Base-by-base conservation (phyloP, 2,113 vertebrate genomes). In the Siniperca chuatsi region DNA sequence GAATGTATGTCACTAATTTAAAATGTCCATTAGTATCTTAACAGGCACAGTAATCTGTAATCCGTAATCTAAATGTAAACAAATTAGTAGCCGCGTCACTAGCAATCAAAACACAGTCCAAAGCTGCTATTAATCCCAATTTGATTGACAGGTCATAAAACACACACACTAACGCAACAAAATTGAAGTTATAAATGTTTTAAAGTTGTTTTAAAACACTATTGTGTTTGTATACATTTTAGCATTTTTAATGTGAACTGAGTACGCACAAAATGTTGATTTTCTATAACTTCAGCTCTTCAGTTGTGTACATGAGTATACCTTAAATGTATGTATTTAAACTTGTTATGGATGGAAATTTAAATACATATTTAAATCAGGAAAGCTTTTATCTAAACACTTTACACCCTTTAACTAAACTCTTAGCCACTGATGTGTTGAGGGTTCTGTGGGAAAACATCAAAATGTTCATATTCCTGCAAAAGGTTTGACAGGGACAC, bases 1-100 rank as follows among this genome's bases (percentile, higher is more conserved):
- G 98, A 95, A 94, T 95, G 98, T 94, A 93, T 0, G 93, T 89
- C 40, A 21, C 37, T 33, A 1, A 12, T 16, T 52, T 50, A 20
- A 25, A 2, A 37, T 66, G 16, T 66, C 33, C 1, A 15, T 33
- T 8, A 0, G 15, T 61, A 2, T 20, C 2, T 54, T 40, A 64
- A 4, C 46, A 57, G 13, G 15, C 33, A 12, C 10, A 29, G 3
- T 29, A 29, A 29, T 29, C 29, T 29, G 29, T 29, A 29, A 29
- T n/a, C 1, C 0, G 2, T 69, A 13, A 69, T 61, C 2, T 21
- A 10, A 48, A 21, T 75, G 23, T 18, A 73, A 64, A 35, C 8
- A 9, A 15, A 64, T 44, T 20, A 68, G n/a, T 4, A 61, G 3
- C 23, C 1, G 0, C 37, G 20, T 44, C 23, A n/a, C 1, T 13